A percentile compares a stretch with the other conserved stretches of the same genome.
Evolutionary conservation across 2,888 invertebrate species (phyloP).

Genomic region (Microchrysa polita): DNA sequence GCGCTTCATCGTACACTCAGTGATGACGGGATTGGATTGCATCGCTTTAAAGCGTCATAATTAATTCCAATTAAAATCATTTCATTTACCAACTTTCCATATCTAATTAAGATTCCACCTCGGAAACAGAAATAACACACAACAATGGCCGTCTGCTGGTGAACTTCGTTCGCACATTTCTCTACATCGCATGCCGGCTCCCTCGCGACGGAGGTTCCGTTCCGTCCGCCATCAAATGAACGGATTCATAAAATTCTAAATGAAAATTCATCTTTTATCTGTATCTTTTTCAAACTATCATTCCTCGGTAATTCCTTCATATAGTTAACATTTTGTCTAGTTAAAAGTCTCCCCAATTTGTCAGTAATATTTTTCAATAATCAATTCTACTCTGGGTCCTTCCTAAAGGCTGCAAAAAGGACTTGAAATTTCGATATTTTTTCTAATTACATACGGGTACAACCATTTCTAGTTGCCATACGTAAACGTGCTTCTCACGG

Average conservation of each 20-base stretch:
- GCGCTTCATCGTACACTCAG: too few relatives aligned
- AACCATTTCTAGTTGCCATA: not conserved
- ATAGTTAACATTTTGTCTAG: not conserved
- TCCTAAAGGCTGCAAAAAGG: not conserved
- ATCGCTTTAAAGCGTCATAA: too few relatives aligned
- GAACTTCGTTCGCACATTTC: too few relatives aligned
- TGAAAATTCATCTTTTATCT: constrained; percentile 17
- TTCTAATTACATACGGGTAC: not conserved
- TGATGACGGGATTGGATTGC: too few relatives aligned
- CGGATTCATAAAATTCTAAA: too few relatives aligned
- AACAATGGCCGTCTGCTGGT: constrained; percentile 29
- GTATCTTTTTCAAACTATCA: not conserved
- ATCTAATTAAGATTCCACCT: constrained; percentile 17
- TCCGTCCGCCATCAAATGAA: too few relatives aligned
- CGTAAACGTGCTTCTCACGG: constrained; percentile 16
- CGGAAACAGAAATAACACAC: too few relatives aligned
- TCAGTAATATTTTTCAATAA: not conserved
- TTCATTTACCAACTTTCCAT: constrained; percentile 26
- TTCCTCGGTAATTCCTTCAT: not conserved
- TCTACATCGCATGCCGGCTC: too few relatives aligned
- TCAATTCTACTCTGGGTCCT: not conserved
- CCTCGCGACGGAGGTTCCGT: too few relatives aligned
- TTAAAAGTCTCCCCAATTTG: not conserved
- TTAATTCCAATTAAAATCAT: constrained; percentile 6
- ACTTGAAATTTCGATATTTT: constrained; percentile 22